Evolutionary conservation across 2,113 vertebrate genomes (phyloP), one percentile per base, ranked within the genome.

Genomic region (Atlantisia rogersi): DNA sequence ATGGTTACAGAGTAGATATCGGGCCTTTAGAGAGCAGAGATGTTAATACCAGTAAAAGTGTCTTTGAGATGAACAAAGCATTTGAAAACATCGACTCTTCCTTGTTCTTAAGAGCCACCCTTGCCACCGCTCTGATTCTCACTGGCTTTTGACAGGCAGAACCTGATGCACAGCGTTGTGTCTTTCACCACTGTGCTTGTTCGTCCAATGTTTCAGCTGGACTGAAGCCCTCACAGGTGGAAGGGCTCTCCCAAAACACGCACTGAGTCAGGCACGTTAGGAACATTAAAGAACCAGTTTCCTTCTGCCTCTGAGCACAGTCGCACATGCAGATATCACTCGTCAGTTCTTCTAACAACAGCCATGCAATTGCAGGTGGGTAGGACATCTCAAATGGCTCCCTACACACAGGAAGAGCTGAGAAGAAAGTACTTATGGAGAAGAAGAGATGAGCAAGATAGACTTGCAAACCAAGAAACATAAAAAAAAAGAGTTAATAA

Each of bases 71-170:
- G 35, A 82, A 90, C 83, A 75, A 71, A 79, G 5, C 26, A 73
- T 21, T 71, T 88, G 75, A 91, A 95, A 85, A 79, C 40, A 71
- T 2, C 44, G 62, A 88, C 32, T 85, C 56, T 82, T 87, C 40
- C 35, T 86, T 94, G 92, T 40, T 84, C 40, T 84, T 73, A 91
- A 85, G 65, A 89, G 82, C 28, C 19, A n/a, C 42, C 64, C 19
- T 44, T 64, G 77, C 69, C 12, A 59, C 32, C 10, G 24, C 63
- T 75, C 48, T 65, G 48, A 60, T 82, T 91, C 62, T 53, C n/a
- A 12, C 31, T 73, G 81, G 50, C 37, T 94, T 95, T 76, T 73
- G 50, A 86, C 63, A 89, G 53, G 62, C 18, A 39, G 35, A 44
- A 75, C 55, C 58, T 79, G 48, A 69, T 0, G 8, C 37, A 21